A percentile compares a stretch with the other conserved stretches of the same genome.
Evolutionary conservation across 2,888 invertebrate genomes (phyloP).

Genomic region (Alcis repandata): DNA sequence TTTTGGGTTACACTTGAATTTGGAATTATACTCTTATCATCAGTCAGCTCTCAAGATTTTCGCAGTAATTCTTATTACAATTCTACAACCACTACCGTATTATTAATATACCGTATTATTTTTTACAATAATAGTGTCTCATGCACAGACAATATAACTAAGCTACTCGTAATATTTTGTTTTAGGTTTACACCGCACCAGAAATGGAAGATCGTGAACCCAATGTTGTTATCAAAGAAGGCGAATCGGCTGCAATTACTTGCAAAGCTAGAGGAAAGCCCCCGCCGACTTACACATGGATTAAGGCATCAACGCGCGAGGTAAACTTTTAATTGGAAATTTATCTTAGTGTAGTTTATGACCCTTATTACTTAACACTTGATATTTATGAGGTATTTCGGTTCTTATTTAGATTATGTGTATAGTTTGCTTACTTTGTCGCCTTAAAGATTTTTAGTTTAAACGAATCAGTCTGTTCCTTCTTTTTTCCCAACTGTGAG

Average conservation of each 20-base stretch:
- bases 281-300: constrained; percentile 93
- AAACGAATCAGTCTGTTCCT: no score
- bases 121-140: no score
- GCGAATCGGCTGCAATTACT: constrained; percentile 90
- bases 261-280: constrained; percentile 95
- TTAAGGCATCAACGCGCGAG: constrained; percentile 90
- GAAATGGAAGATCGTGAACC: constrained; percentile 88
- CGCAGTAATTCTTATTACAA: no score
- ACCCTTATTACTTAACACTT: neutral
- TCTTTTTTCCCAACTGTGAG: no score
- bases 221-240: constrained; percentile 91
- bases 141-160: constrained; percentile 1
- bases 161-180: neutral
- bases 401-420: neutral
- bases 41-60: no score
- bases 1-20: no score
- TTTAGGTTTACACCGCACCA: constrained; percentile 91
- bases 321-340: constrained; percentile 54
- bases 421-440: no score
- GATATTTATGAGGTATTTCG: neutral
- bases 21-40: no score
- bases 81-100: no score
- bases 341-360: constrained; percentile 10
- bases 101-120: no score
- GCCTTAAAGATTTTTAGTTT: no score